Evolutionary conservation across 2,888 invertebrate species (phyloP), one percentile per base, ranked within the genome.

Genomic region (Cynaeus angustus): DNA sequence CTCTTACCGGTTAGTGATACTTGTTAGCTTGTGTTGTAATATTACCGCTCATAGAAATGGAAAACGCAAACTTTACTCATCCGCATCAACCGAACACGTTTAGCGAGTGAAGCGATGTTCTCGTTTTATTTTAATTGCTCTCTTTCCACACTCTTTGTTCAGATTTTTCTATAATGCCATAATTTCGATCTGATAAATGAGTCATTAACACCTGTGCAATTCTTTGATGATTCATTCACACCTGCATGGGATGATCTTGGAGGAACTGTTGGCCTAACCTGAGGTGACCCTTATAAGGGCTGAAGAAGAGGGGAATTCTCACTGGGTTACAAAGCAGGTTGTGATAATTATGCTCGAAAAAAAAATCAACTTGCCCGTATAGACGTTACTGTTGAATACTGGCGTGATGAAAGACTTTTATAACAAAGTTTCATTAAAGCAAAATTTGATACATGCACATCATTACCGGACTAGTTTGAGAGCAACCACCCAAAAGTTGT

Each of bases 161-260:
- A 5, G 21, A 21, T 46, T 46, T 46, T 46, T 43, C 14, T 12
- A 13, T 16, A 46, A 21, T 3, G 16, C 16, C 21, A 46, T 46
- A 28, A 50, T 52, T 10, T 13, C 28, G 14, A 16, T 33, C 10
- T 33, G 68, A 59, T 50, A 68, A 67, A 56, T 68, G 68, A 68
- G 48, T 68, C 68, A 68, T 62, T 62, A 65, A 62, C 68, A 68
- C 68, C 68, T 68, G 68, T 62, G 52, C 58, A 53, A 33, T 61
- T 33, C 61, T 48, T 50, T 48, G 68, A 69, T 69, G 68, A 69
- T 58, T 69, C 68, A 69, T 58, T 65, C 50, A 64, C 64, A 69
- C 68, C 68, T 69, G 68, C 64, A 65, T 65, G 65, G 64, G 53
- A 67, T 53, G 50, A 67, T 56, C 66, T 67, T 53, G n/a, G 59